phyloP scores from a whole-genome alignment of 2,797 vertebrate species.

The Channa striata region DNA sequence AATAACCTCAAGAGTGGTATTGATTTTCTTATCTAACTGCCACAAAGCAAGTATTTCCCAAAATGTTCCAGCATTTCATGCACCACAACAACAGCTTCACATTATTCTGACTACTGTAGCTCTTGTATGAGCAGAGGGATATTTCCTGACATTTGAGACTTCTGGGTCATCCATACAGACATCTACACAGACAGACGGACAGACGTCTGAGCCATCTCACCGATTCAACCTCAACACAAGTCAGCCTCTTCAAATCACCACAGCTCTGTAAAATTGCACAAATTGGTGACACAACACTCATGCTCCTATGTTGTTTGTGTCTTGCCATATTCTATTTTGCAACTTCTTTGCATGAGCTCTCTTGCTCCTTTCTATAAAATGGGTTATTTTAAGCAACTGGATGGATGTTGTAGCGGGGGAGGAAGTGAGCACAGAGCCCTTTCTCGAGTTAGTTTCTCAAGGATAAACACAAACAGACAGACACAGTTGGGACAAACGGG shows the following conservation, averaged over 20 bases:
- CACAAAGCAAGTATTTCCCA: neutral
- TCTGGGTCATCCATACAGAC: conserved; percentile 29
- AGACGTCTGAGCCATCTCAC: conserved; percentile 23
- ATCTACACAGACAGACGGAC: conserved; percentile 5
- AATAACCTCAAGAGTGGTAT: neutral
- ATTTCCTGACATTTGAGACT: conserved; percentile 30
- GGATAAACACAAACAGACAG: conserved; percentile 56
- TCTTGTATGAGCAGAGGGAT: conserved; percentile 16
- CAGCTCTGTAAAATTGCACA: conserved; percentile 42
- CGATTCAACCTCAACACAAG: conserved; percentile 14
- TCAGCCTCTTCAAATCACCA: conserved; percentile 21
- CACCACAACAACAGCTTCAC: neutral
- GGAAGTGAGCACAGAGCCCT: conserved; percentile 19
- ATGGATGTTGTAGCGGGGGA: conserved; percentile 40
- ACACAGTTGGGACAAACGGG: conserved; percentile 51
- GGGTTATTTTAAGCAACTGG: conserved; percentile 54
- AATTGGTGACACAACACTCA: conserved; percentile 35
- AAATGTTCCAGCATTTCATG: too few relatives aligned
- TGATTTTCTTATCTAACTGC: neutral
- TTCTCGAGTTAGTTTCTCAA: conserved; percentile 22
- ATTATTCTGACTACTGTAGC: neutral
- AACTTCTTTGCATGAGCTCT: conserved; percentile 34
- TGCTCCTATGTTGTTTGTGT: conserved; percentile 36
- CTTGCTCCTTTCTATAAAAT: conserved; percentile 23
- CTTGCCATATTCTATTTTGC: conserved; percentile 36